Base-by-base conservation (phyloP, 2,113 vertebrate species). In the Microcebus murinus region DNA sequence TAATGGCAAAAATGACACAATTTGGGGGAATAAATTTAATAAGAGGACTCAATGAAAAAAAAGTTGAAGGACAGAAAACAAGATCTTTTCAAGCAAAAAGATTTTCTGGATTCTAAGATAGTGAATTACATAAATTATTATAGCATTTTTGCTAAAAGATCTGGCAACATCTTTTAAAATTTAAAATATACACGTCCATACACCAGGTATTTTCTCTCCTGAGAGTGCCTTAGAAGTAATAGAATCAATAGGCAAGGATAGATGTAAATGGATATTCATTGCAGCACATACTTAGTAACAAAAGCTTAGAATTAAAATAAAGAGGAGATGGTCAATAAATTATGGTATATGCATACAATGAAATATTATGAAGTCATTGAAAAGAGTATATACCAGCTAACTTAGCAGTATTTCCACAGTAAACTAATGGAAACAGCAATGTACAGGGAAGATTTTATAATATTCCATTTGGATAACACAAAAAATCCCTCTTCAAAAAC, bases 241-340 rank as follows among this genome's bases (percentile, higher is more conserved):
- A 76, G 52, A 59, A 90, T 70, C 81, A 87, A 13, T 52, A 73
- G 23, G 65, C 34, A 84, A 79, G 36, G 25, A 31, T 29, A 90
- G 81, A 73, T 73, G 3, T 39, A 65, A 34, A 61, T 11, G 65
- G 79, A n/a, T 84, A 83, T 57, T 86, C 59, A 57, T 29, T 93
- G 13, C 63, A 83, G 23, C 15, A 1, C 45, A 0, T 90, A 65
- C 90, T 96, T 87, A 21, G 45, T 87, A 50, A 86, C 93, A 95
- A 77, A 94, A 95, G 50, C 27, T 59, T 83, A 8, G 11, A 77
- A 81, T 89, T 95, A 92, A 93, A 89, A 91, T 87, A 45, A 89
- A 48, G 45, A 48, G 48, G 21, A 34, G 15, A 34, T 61, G 25
- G 20, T 67, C 67, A 57, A 52, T 87, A 71, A 63, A 94, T 71